A percentile compares a stretch with the other conserved stretches of the same genome.
Conservation (phyloP, 2,797 vertebrate species). For the Cyprinodon diabolis region DNA sequence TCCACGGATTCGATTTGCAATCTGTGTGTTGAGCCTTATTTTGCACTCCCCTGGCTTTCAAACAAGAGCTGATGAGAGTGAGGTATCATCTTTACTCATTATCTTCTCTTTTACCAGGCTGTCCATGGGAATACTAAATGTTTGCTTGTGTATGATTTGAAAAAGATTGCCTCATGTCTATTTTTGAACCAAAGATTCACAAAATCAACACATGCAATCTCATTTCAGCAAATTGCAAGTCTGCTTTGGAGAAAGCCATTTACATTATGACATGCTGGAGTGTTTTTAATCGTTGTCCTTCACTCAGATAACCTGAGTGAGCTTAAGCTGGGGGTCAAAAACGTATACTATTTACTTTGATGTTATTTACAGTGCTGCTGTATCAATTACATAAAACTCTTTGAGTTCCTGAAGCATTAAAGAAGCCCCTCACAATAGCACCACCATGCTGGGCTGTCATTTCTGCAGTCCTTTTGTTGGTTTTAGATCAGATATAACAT, state of each 20-base stretch:
- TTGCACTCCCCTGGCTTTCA: constrained; percentile 9
- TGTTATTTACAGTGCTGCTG: too few species aligned
- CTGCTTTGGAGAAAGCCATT: constrained; percentile 31
- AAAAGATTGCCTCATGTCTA: neutral
- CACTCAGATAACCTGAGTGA: neutral
- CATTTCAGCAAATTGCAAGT: constrained; percentile 51
- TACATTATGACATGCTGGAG: neutral
- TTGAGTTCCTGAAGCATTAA: neutral
- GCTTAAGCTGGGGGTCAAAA: too few species aligned
- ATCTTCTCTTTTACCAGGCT: constrained; percentile 19
- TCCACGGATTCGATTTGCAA: constrained; percentile 26
- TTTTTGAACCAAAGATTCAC: neutral
- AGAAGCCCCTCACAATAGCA: neutral
- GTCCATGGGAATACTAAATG: constrained; percentile 15
- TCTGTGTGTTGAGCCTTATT: constrained; percentile 24
- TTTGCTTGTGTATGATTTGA: constrained; percentile 7
- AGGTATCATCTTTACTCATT: constrained; percentile 49
- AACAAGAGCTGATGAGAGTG: constrained; percentile 26
- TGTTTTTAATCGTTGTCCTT: neutral
- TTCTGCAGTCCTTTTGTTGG: too few species aligned
- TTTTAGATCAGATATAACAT: neutral
- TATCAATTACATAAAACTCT: too few species aligned
- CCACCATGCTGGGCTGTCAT: neutral
- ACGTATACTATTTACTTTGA: too few species aligned
- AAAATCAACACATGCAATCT: constrained; percentile 39